Evolutionary conservation across 2,888 invertebrate species (phyloP).

Genomic region (Brachyopa scutellaris): DNA sequence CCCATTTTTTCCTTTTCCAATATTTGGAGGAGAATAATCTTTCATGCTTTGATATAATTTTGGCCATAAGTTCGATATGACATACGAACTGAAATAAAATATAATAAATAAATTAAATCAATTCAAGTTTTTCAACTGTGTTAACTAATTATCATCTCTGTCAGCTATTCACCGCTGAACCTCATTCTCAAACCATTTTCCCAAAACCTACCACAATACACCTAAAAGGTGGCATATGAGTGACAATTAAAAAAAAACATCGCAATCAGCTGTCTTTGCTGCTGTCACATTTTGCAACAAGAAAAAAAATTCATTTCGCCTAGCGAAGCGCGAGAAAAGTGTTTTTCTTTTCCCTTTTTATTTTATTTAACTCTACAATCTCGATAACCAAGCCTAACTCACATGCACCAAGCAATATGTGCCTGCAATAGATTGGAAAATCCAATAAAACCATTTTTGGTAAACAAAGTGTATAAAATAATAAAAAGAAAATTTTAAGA

Average conservation of each 20-base stretch:
- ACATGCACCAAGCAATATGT: neutral
- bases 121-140: too few species aligned
- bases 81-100: too few species aligned
- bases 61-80: conserved; percentile 6
- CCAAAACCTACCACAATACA: too few species aligned
- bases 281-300: conserved; percentile 41
- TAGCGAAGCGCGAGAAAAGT: conserved; percentile 54
- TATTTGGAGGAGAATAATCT: neutral
- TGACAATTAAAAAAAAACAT: conserved; percentile 47
- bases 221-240: too few species aligned
- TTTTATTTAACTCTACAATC: conserved; percentile 1
- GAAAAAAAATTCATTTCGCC: conserved; percentile 41
- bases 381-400: conserved; percentile 11
- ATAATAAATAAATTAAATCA: too few species aligned
- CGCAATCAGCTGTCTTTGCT: conserved; percentile 53
- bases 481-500: conserved; percentile 29
- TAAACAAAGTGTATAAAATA: too few species aligned
- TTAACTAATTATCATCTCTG: too few species aligned
- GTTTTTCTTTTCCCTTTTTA: conserved; percentile 53
- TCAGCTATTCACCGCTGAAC: too few species aligned
- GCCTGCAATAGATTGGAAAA: conserved; percentile 14
- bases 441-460: conserved; percentile 9
- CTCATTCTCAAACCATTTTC: too few species aligned
- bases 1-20: neutral
- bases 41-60: conserved; percentile 12